These are phyloP conservation scores for Dermatophagoides farinae DNA, from an alignment of 1,140 invertebrate genomes.

Conservation along the genomic window DNA sequence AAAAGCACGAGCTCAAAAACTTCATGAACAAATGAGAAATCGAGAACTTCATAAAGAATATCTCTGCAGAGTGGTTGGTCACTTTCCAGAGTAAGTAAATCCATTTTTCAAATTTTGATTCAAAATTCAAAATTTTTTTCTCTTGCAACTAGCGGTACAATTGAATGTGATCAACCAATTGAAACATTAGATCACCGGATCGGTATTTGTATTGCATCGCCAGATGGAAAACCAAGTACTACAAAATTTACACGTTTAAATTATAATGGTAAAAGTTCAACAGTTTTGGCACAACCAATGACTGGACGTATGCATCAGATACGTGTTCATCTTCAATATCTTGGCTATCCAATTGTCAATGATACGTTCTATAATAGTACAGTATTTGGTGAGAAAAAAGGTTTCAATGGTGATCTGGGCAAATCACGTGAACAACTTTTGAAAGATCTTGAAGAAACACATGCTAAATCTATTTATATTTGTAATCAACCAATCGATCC, in stretches of 20 bases:
- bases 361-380: conserved; percentile 81
- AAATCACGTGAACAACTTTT: conserved; percentile 68
- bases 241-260: conserved; percentile 74
- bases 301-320: conserved; percentile 98
- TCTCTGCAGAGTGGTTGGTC: conserved; percentile 82
- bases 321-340: conserved; percentile 89
- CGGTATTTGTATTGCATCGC: conserved; percentile 68
- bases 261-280: conserved; percentile 61
- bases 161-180: conserved; percentile 64
- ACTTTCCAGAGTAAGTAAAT: conserved; percentile 70
- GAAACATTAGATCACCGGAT: conserved; percentile 85
- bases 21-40: conserved; percentile 81
- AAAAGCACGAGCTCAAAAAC: conserved; percentile 68
- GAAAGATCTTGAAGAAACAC: conserved; percentile 63
- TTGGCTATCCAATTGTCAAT: conserved; percentile 89
- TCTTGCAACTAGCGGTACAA: conserved; percentile 47
- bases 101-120: conserved; percentile 12
- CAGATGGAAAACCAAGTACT: conserved; percentile 66
- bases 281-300: conserved; percentile 69
- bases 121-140: conserved; percentile 12
- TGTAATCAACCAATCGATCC: not conserved
- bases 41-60: conserved; percentile 86
- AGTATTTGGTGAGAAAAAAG: conserved; percentile 63
- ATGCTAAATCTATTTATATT: conserved; percentile 67
- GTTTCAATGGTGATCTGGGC: conserved; percentile 72